phyloP scores from a whole-genome alignment of 2,797 vertebrate species.

The Sparus aurata region DNA sequence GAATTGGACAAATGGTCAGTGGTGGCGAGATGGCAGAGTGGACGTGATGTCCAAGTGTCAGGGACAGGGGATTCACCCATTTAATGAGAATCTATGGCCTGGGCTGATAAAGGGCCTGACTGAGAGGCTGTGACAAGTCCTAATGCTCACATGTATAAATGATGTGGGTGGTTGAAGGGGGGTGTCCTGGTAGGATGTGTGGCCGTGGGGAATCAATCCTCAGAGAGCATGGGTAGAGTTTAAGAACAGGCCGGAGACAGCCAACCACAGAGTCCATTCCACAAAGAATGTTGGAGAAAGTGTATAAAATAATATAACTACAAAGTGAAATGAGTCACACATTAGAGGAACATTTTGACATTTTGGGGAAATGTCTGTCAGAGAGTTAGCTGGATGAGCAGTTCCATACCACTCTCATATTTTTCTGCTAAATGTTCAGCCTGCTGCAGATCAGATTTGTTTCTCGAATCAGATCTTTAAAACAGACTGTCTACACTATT shows the following conservation, averaged over 20 bases:
- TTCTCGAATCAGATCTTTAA: too few species aligned
- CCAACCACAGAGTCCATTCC: slow-evolving; percentile 17
- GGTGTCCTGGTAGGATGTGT: slow-evolving; percentile 40
- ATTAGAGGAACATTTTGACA: not conserved
- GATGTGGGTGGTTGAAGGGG: slow-evolving; percentile 67
- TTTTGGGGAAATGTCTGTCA: not conserved
- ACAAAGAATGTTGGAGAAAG: not conserved
- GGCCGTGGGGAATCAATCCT: slow-evolving; percentile 60
- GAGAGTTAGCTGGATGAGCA: not conserved
- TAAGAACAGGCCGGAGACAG: slow-evolving; percentile 34
- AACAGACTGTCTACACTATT: too few species aligned
- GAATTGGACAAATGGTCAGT: slow-evolving; percentile 71
- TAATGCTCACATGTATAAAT: slow-evolving; percentile 84
- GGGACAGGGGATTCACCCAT: slow-evolving; percentile 66
- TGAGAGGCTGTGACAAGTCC: slow-evolving; percentile 81
- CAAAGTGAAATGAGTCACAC: not conserved
- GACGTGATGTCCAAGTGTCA: slow-evolving; percentile 80
- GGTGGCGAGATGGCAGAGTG: slow-evolving; percentile 66
- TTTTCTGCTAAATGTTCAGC: not conserved
- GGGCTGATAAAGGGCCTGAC: slow-evolving; percentile 75
- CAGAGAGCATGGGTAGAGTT: slow-evolving; percentile 49
- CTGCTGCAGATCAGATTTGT: too few species aligned
- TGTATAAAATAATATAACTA: rapidly evolving
- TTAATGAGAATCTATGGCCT: slow-evolving; percentile 85
- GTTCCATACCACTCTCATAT: not conserved